Evolutionary conservation across 30 jellyfish, hydroid and myxozoan genomes (phyloP).

Genomic region (Calvadosia cruxmelitensis): DNA sequence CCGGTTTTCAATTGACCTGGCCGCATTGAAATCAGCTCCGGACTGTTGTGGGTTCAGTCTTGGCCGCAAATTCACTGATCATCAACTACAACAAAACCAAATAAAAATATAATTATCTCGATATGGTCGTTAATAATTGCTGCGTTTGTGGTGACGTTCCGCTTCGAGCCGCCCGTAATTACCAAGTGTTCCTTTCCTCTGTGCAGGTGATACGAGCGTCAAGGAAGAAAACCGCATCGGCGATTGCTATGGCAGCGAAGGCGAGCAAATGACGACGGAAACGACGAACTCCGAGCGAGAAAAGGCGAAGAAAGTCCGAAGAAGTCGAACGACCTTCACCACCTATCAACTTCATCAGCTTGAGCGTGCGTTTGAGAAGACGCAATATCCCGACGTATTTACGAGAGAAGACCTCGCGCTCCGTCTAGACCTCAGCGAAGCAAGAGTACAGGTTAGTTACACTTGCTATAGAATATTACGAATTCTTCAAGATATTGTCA

Average conservation of each 20-base stretch:
- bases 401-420: constrained; percentile 86
- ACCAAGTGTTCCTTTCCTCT: background rate
- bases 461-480: too few species aligned
- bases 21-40: background rate
- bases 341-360: constrained; percentile 93
- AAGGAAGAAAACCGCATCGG: too few species aligned
- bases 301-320: constrained; percentile 63
- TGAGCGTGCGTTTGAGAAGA: constrained; percentile 88
- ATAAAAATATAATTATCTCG: background rate
- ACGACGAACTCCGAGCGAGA: constrained; percentile 34
- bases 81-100: background rate
- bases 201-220: background rate
- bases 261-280: constrained; percentile 28
- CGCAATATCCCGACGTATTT: constrained; percentile 94
- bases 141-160: background rate
- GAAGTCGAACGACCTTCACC: constrained; percentile 92
- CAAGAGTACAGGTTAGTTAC: constrained; percentile 80
- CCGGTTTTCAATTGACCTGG: background rate
- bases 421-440: constrained; percentile 90
- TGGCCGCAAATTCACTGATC: background rate
- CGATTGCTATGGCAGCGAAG: constrained; percentile 7
- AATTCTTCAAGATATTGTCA: too few species aligned
- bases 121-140: background rate
- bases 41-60: background rate
- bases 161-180: background rate